Base-by-base conservation (phyloP, 2,888 invertebrate genomes). In the Melinopterus prodromus region DNA sequence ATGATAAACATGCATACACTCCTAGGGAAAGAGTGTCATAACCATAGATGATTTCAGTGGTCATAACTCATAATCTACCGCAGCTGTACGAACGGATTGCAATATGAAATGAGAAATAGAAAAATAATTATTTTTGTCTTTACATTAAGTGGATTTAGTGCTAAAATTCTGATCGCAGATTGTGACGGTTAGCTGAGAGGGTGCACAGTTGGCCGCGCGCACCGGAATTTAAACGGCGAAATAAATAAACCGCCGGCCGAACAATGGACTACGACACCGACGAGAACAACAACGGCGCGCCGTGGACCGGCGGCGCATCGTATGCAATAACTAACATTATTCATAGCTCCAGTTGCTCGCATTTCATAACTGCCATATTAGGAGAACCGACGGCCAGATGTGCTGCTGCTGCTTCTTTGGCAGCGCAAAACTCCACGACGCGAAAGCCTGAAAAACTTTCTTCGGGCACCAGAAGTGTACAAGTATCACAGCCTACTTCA, bases 331-430 rank as follows among this genome's bases (percentile, higher is more conserved):
- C 79, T 80, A 82, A 82, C 83, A 81, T 84, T 83, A 84, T 83
- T 83, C 83, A 84, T 83, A 83, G 82, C 76, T 80, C 83, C 81
- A 82, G 81, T 81, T 82, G 82, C 82, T 82, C 82, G 84, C 85
- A 85, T 85, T 86, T 87, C 86, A 86, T 85, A 86, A 85, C 85
- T 83, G 82, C 86, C 86, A 83, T 87, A 86, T 86, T 86, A 85
- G 86, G 86, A 85, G 81, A 80, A 83, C 82, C 82, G 71, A 82
- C 83, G 79, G 82, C 85, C 85, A 86, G 86, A 86, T 86, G 86
- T 84, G 83, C 84, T 82, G 82, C 82, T 12, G 71, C 71, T 78
- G 26, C 71, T 53, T 12, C 53, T 53, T 53, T 53, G 53, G 53
- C 53, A 53, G 12, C 1, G 53, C 53, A 53, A 53, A 38, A 7